These are phyloP conservation scores for Sebastes diaconus DNA, from an alignment of 2,797 vertebrate genomes.

Conservation along the genomic window DNA sequence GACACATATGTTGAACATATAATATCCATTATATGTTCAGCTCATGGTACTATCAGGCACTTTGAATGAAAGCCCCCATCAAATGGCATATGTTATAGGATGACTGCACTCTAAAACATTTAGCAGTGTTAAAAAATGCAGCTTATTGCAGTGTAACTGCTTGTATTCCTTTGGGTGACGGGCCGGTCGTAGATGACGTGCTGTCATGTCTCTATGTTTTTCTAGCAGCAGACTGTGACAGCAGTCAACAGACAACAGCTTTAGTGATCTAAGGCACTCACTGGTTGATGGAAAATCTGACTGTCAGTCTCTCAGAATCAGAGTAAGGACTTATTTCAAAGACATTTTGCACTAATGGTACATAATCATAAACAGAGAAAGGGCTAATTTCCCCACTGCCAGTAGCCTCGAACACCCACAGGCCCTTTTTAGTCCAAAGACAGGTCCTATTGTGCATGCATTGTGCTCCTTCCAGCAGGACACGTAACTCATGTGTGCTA, in stretches of 20 bases:
- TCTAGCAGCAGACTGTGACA: neutral
- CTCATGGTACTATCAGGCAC: slow-evolving; percentile 1
- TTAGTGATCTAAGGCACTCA: neutral
- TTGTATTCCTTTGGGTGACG: neutral
- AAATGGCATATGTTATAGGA: slow-evolving; percentile 15
- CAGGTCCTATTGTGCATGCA: slow-evolving; percentile 7
- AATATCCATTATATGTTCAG: neutral
- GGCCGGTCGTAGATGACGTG: neutral
- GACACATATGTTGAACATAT: slow-evolving; percentile 27
- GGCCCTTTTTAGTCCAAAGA: slow-evolving; percentile 19
- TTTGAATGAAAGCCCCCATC: slow-evolving; percentile 35
- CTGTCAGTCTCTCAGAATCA: neutral
- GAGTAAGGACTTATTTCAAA: neutral
- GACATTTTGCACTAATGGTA: neutral
- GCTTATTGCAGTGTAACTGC: neutral
- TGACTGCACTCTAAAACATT: slow-evolving; percentile 5
- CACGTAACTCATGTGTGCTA: neutral
- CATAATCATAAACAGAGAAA: neutral
- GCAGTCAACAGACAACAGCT: neutral
- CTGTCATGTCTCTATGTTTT: neutral
- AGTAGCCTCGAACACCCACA: neutral
- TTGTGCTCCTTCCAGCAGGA: neutral
- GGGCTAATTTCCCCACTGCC: neutral
- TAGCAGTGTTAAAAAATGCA: slow-evolving; percentile 6
- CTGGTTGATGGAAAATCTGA: neutral